Evolutionary conservation across 35 echinoderm and acorn worm species (phyloP).

Genomic region (Hemicentrotus pulcherrimus): DNA sequence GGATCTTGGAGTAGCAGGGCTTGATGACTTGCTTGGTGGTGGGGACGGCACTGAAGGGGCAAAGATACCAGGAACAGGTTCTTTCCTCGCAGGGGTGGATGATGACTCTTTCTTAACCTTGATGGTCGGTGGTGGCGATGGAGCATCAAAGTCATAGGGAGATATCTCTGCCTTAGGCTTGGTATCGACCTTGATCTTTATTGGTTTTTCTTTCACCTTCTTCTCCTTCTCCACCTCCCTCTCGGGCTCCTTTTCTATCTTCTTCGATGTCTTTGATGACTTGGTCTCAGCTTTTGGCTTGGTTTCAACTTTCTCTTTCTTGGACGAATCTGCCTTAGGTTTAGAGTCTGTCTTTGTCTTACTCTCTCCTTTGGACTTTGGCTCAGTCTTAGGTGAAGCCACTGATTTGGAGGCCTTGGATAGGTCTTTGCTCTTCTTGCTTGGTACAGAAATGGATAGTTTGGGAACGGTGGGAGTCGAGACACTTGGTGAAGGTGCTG

Average conservation of each 20-base stretch:
- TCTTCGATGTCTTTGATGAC: neutral
- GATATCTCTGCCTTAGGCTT: slow-evolving; percentile 24
- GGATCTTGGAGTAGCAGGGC: neutral
- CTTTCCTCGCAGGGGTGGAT: slow-evolving; percentile 17
- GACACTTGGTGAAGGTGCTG: neutral
- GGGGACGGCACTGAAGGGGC: slow-evolving; percentile 33
- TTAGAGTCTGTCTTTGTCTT: slow-evolving; percentile 20
- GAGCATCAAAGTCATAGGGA: slow-evolving; percentile 47
- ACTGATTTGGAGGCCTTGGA: slow-evolving; percentile 24
- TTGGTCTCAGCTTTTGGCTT: neutral
- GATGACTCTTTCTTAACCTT: slow-evolving; percentile 21
- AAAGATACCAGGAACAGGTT: slow-evolving; percentile 29
- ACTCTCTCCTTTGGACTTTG: neutral
- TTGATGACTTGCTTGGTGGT: neutral
- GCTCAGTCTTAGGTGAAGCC: neutral
- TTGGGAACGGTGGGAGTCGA: neutral
- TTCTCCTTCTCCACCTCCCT: slow-evolving; percentile 22
- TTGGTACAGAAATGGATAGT: slow-evolving; percentile 18
- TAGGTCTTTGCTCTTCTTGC: slow-evolving; percentile 20
- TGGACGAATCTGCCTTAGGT: neutral
- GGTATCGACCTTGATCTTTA: neutral
- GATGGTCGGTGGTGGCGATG: slow-evolving; percentile 22
- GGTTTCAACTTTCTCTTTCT: neutral
- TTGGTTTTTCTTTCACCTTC: slow-evolving; percentile 38
- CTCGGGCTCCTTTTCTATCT: slow-evolving; percentile 30